Conservation (phyloP, 2,113 vertebrate genomes). For the Beaufortia kweichowensis region DNA sequence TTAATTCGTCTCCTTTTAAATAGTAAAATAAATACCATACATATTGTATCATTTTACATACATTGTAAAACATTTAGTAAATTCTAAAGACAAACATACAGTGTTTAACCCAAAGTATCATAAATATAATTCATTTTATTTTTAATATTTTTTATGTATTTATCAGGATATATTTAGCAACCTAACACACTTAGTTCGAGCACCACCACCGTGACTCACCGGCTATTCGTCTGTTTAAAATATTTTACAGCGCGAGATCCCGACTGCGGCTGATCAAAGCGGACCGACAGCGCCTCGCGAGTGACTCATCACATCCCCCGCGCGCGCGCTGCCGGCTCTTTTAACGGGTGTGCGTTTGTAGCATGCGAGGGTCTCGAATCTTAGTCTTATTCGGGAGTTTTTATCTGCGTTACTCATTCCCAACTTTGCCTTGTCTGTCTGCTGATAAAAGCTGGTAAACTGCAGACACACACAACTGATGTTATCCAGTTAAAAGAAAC, state of each 20-base stretch:
- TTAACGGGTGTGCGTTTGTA: conserved; percentile 22
- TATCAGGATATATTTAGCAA: neutral
- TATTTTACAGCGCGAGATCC: conserved; percentile 38
- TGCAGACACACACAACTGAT: neutral
- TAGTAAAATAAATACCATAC: no score
- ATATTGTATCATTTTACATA: no score
- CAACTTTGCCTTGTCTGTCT: neutral
- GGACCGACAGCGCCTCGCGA: conserved; percentile 2
- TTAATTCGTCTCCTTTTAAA: no score
- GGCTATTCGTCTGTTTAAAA: conserved; percentile 37
- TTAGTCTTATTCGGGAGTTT: conserved; percentile 11
- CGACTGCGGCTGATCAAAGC: conserved; percentile 43
- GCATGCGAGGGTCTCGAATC: neutral
- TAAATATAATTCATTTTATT: no score
- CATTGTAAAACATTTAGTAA: no score
- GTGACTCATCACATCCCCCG: conserved; percentile 52
- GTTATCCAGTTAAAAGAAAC: no score
- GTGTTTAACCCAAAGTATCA: no score
- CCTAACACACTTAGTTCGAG: neutral
- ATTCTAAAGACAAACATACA: no score
- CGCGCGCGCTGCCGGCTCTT: conserved; percentile 19
- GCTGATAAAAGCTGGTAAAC: neutral
- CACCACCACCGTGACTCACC: conserved; percentile 44
- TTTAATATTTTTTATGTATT: neutral
- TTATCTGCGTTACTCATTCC: neutral